Percentiles rank a stretch among this genome's conserved stretches.
phyloP scores from a whole-genome alignment of 2,888 invertebrate species.

The Chrysomela aeneicollis region DNA sequence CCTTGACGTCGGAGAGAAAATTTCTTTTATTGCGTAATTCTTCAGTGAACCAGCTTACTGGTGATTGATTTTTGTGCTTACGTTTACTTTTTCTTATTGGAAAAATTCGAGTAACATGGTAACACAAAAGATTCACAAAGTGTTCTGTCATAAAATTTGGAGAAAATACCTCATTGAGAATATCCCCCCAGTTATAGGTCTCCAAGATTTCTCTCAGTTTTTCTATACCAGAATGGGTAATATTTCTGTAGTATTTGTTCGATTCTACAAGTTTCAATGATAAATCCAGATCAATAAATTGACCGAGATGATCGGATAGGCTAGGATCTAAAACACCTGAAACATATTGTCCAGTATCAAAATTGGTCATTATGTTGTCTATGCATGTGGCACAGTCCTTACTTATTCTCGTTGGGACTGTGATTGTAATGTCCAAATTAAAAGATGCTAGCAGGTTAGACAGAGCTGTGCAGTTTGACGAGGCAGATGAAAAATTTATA shows the following conservation, averaged over 20 bases:
- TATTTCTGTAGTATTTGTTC: neutral
- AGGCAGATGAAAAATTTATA: neutral
- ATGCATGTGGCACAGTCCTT: neutral
- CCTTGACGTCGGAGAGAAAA: neutral
- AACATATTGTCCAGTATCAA: neutral
- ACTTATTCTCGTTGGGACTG: neutral
- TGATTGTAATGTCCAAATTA: neutral
- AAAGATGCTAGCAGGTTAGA: neutral
- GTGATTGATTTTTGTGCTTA: neutral
- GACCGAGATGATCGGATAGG: neutral
- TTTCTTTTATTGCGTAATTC: neutral
- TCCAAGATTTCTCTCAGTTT: neutral
- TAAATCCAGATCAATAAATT: neutral
- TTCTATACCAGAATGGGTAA: neutral
- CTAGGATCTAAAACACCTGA: neutral
- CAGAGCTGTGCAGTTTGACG: neutral
- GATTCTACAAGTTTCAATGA: neutral
- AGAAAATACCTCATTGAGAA: neutral
- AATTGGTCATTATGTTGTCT: neutral
- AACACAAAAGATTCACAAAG: neutral
- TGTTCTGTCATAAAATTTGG: neutral
- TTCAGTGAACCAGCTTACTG: conserved; percentile 9
- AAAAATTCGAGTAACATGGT: neutral
- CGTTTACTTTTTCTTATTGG: neutral
- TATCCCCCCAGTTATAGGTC: neutral